A percentile compares a stretch with the other conserved stretches of the same genome.
phyloP scores from a whole-genome alignment of 92 coral and sea anemone genomes.

The Zoanthus gigantus region DNA sequence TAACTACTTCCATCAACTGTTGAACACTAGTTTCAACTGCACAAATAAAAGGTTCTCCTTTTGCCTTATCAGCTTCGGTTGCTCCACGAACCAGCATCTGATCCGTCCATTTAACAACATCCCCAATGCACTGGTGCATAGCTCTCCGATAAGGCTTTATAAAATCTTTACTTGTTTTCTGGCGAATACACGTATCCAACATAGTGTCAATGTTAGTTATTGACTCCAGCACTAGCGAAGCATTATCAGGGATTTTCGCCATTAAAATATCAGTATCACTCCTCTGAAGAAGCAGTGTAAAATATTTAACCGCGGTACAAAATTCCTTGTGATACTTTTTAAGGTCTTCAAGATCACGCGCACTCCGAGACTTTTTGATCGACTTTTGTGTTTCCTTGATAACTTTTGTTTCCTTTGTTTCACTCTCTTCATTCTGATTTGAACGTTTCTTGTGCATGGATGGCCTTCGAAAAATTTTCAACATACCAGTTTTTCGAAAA shows the following conservation, averaged over 20 bases:
- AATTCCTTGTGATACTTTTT: slow-evolving; percentile 89
- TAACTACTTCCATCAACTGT: slow-evolving; percentile 82
- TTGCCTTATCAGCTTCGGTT: slow-evolving; percentile 78
- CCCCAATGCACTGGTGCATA: slow-evolving; percentile 86
- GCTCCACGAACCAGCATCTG: slow-evolving; percentile 87
- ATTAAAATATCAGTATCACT: slow-evolving; percentile 84
- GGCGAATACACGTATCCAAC: slow-evolving; percentile 88
- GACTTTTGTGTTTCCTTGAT: slow-evolving; percentile 5
- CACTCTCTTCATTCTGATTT: slow-evolving; percentile 44
- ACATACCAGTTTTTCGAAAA: slow-evolving; percentile 41
- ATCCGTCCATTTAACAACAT: slow-evolving; percentile 92
- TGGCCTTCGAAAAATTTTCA: slow-evolving; percentile 82
- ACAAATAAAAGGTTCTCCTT: slow-evolving; percentile 82
- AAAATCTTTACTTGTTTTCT: slow-evolving; percentile 76
- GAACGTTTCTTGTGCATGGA: slow-evolving; percentile 75
- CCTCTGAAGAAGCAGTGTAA: slow-evolving; percentile 81
- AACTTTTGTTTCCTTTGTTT: slow-evolving; percentile 33
- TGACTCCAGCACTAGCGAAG: slow-evolving; percentile 89
- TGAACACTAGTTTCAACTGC: slow-evolving; percentile 78
- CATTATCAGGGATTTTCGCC: slow-evolving; percentile 96
- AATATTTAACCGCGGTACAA: slow-evolving; percentile 83
- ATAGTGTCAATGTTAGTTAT: slow-evolving; percentile 91
- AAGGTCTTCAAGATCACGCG: slow-evolving; percentile 89
- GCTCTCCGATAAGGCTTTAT: slow-evolving; percentile 81
- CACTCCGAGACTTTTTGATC: slow-evolving; percentile 65